A percentile compares a stretch with the other conserved stretches of the same genome.
phyloP scores from a whole-genome alignment of 2,888 invertebrate species.

The Cantharis flavilabris region DNA sequence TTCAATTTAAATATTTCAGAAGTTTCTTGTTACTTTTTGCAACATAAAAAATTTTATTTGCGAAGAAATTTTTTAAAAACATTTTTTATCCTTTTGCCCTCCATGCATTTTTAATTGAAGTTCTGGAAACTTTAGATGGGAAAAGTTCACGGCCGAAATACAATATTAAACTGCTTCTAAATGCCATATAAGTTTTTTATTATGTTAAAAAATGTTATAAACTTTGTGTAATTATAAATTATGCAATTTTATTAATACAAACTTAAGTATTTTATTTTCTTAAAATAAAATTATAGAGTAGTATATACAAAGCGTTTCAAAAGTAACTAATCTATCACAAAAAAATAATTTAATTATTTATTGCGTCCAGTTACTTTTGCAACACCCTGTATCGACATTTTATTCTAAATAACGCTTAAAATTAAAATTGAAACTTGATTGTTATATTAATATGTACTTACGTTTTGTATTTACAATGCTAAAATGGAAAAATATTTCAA shows the following conservation, averaged over 20 bases:
- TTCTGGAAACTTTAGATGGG: not conserved
- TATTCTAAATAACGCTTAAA: not conserved
- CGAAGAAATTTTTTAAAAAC: not conserved
- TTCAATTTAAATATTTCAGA: not conserved
- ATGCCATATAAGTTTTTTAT: not conserved
- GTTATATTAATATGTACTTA: not conserved
- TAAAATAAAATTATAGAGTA: not conserved
- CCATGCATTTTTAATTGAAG: not conserved
- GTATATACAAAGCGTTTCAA: not conserved
- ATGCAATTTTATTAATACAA: not conserved
- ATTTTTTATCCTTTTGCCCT: not conserved
- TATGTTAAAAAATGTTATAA: not conserved
- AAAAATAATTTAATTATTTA: not conserved
- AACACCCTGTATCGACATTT: not conserved
- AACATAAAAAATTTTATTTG: not conserved
- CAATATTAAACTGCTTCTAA: not conserved
- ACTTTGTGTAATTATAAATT: not conserved
- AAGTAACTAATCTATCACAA: not conserved
- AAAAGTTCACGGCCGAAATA: not conserved
- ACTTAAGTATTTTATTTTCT: not conserved
- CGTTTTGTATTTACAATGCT: not conserved
- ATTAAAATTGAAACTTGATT: not conserved
- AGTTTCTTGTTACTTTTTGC: not conserved
- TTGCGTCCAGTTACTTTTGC: not conserved
- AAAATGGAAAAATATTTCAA: not conserved